These are phyloP conservation scores for Salpingus planirostris DNA, from an alignment of 2,888 invertebrate species.

Conservation along the genomic window DNA sequence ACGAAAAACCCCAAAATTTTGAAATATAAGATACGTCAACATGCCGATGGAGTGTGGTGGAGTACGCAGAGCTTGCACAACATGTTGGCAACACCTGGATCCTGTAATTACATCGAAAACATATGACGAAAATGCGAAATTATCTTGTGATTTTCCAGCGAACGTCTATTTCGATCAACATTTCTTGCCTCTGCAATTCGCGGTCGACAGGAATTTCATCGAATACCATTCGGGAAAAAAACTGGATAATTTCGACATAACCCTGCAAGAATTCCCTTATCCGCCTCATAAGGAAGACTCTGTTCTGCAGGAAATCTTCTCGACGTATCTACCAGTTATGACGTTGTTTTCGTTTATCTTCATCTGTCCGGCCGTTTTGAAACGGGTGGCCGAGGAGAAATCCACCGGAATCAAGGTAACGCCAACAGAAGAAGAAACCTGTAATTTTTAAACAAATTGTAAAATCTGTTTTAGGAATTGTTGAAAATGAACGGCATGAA, in stretches of 20 bases:
- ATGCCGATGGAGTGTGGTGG: conserved; percentile 24
- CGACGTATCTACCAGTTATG: conserved; percentile 35
- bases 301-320: conserved; percentile 29
- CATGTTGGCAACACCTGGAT: conserved; percentile 2
- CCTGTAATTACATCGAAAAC: not conserved
- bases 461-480: conserved; percentile 56
- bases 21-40: conserved; percentile 30
- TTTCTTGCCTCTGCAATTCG: conserved; percentile 52
- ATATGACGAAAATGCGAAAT: conserved; percentile 1
- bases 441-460: too few species aligned
- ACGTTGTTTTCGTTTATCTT: conserved; percentile 44
- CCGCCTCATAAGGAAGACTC: conserved; percentile 38
- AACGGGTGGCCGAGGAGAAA: conserved; percentile 52
- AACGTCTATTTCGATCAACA: conserved; percentile 43
- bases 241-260: conserved; percentile 26
- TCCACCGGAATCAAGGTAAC: conserved; percentile 51
- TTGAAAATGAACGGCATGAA: conserved; percentile 89
- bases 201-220: conserved; percentile 51
- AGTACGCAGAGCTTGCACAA: conserved; percentile 22
- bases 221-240: conserved; percentile 20
- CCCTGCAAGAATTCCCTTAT: conserved; percentile 50
- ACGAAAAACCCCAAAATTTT: conserved; percentile 1
- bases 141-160: conserved; percentile 35
- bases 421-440: too few species aligned
- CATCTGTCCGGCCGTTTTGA: conserved; percentile 46